Conservation (phyloP, 2,113 vertebrate species). For the Eurypyga helias region DNA sequence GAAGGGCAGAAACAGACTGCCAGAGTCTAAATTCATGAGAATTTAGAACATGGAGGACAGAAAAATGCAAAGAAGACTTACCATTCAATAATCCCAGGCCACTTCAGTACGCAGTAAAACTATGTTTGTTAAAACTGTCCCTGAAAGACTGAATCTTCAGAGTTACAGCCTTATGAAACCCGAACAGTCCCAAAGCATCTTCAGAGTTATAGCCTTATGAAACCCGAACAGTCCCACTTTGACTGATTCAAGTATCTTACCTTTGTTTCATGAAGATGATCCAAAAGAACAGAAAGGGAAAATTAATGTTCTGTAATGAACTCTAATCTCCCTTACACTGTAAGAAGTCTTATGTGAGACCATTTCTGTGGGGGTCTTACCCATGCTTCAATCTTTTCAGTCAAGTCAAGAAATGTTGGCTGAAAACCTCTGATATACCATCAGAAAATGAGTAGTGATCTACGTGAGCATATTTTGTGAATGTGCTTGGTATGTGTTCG, state of each 20-base stretch:
- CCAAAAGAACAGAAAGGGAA: neutral
- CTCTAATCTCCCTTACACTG: neutral
- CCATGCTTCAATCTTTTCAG: neutral
- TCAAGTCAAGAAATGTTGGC: neutral
- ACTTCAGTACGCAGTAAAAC: neutral
- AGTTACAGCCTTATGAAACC: neutral
- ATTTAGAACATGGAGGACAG: neutral
- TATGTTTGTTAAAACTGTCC: neutral
- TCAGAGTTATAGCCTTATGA: neutral
- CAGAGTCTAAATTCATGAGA: neutral
- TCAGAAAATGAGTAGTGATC: neutral
- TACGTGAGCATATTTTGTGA: neutral
- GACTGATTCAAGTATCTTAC: neutral
- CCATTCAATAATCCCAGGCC: neutral
- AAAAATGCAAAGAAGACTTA: neutral
- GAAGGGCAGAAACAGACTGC: neutral
- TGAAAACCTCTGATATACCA: neutral
- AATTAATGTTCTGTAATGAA: neutral
- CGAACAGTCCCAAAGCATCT: neutral
- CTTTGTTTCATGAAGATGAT: neutral
- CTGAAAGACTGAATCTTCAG: neutral
- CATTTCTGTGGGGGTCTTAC: neutral
- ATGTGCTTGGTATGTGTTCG: neutral
- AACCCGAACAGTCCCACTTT: neutral
- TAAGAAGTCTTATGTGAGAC: accelerated